phyloP scores from a whole-genome alignment of 2,797 vertebrate species.

The Ciconia nigra region DNA sequence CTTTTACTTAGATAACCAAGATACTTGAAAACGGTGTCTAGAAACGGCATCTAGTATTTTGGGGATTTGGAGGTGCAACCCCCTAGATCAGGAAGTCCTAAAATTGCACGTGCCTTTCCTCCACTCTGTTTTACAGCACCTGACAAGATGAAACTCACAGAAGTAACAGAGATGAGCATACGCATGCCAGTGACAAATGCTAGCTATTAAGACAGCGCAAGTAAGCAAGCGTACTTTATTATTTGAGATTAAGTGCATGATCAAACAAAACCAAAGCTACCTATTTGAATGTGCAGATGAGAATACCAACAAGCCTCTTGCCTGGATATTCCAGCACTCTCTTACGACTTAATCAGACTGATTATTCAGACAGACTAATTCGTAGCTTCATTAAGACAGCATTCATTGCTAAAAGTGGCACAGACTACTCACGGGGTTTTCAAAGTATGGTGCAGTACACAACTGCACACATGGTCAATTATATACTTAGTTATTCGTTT shows the following conservation, averaged over 20 bases:
- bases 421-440: neutral
- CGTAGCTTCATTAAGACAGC: neutral
- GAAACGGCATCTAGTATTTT: neutral
- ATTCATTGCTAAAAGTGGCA: neutral
- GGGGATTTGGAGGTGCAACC: neutral
- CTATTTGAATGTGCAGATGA: neutral
- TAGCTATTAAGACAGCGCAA: neutral
- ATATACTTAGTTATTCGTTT: neutral
- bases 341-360: neutral
- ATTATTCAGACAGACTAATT: too few relatives aligned
- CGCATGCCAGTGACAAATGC: neutral
- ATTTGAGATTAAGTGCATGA: neutral
- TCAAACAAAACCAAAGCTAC: neutral
- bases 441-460: neutral
- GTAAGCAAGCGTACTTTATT: neutral
- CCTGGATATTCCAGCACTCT: neutral
- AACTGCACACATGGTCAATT: neutral
- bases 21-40: neutral
- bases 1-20: neutral
- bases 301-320: rapidly evolving
- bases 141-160: neutral
- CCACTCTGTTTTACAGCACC: neutral
- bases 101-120: neutral
- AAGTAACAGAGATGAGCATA: neutral
- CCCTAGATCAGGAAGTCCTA: neutral